A percentile compares a stretch with the other conserved stretches of the same genome.
These are phyloP conservation scores for Synanthedon vespiformis DNA, from an alignment of 2,888 invertebrate genomes.

Conservation along the genomic window DNA sequence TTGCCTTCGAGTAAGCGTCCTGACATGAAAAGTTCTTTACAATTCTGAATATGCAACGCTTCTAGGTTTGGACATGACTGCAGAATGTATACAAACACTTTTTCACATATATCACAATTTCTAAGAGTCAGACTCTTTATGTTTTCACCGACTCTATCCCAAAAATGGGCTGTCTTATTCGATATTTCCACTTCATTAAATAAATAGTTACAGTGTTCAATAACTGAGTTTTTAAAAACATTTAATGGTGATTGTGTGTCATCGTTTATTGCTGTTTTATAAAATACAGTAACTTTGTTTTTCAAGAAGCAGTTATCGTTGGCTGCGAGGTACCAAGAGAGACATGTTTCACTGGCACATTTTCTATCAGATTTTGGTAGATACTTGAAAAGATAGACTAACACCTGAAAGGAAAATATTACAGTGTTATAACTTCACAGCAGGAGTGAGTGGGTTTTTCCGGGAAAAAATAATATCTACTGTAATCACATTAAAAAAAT, in stretches of 20 bases:
- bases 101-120: constrained; percentile 74
- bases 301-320: constrained; percentile 71
- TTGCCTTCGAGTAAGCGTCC: constrained; percentile 75
- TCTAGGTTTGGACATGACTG: constrained; percentile 69
- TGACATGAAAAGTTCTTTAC: constrained; percentile 80
- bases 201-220: constrained; percentile 58
- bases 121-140: constrained; percentile 68
- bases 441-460: too few species aligned
- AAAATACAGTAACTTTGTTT: constrained; percentile 61
- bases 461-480: neutral
- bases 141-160: constrained; percentile 69
- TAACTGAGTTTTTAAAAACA: constrained; percentile 47
- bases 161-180: constrained; percentile 59
- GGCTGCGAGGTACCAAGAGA: constrained; percentile 76
- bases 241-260: constrained; percentile 42
- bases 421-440: neutral
- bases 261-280: constrained; percentile 49
- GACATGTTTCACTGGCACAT: constrained; percentile 74
- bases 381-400: constrained; percentile 74
- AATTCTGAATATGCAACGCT: constrained; percentile 72
- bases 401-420: constrained; percentile 57
- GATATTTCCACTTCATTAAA: constrained; percentile 70
- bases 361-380: constrained; percentile 75
- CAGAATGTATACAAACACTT: constrained; percentile 71
- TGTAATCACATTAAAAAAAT: neutral